Percentiles rank a stretch among this genome's conserved stretches.
Evolutionary conservation across 2,113 vertebrate species (phyloP).

Genomic region (Dissostichus mawsoni): DNA sequence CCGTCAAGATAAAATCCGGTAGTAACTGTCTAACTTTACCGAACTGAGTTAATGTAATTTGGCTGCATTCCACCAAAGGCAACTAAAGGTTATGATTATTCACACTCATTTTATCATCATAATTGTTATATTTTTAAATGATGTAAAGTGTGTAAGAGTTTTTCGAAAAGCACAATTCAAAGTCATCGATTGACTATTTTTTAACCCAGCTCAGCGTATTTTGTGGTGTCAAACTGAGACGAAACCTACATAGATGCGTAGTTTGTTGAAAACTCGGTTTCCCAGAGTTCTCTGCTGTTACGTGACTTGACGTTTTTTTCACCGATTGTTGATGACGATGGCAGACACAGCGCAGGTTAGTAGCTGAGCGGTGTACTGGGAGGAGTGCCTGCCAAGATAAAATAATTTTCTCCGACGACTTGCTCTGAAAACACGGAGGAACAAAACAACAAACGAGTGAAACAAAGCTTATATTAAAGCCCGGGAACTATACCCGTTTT

Average conservation of each 20-base stretch:
- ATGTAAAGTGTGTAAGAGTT: too few relatives aligned
- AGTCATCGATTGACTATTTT: neutral
- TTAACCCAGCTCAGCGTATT: neutral
- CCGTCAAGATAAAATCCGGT: too few relatives aligned
- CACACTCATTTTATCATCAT: too few relatives aligned
- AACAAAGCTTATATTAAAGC: neutral
- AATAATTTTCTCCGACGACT: constrained; percentile 8
- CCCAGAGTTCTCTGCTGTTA: constrained; percentile 48
- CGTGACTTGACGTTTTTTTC: constrained; percentile 53
- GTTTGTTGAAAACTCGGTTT: constrained; percentile 48
- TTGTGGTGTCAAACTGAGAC: neutral
- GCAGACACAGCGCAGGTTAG: constrained; percentile 60
- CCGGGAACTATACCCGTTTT: neutral
- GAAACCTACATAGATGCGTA: neutral
- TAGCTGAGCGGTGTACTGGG: constrained; percentile 29
- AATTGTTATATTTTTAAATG: too few relatives aligned
- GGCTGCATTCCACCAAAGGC: neutral
- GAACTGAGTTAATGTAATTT: neutral
- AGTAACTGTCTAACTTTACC: too few relatives aligned
- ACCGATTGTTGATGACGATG: constrained; percentile 68
- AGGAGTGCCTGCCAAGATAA: constrained; percentile 48
- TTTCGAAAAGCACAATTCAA: neutral
- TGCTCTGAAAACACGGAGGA: neutral
- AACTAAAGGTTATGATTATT: neutral
- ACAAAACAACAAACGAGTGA: neutral